Conservation (phyloP, 2,113 vertebrate species). For the Phalacrocorax aristotelis region DNA sequence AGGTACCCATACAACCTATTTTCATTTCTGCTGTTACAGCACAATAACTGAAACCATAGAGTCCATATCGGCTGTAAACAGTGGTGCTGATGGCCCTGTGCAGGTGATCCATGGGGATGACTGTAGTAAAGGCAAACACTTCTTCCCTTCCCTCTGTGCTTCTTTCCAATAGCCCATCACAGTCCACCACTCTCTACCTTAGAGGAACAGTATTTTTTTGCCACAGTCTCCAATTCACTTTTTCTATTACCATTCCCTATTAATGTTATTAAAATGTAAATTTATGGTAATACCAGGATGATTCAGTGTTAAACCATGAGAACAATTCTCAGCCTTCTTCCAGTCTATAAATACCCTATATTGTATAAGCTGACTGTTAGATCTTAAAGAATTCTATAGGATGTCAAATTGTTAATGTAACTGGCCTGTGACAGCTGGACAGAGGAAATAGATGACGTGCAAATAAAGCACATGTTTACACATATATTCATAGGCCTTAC, state of each 20-base stretch:
- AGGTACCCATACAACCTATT: neutral
- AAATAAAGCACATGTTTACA: conserved; percentile 1
- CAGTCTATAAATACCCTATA: neutral
- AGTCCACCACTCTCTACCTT: neutral
- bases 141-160: neutral
- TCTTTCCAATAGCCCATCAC: neutral
- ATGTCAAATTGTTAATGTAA: neutral
- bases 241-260: neutral
- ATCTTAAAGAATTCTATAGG: neutral
- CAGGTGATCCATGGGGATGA: neutral
- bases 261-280: neutral
- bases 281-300: neutral
- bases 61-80: neutral
- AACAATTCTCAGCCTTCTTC: neutral
- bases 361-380: neutral
- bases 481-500: neutral
- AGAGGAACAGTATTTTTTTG: neutral
- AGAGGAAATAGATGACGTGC: neutral
- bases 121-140: neutral
- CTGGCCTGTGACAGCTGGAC: neutral
- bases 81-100: neutral
- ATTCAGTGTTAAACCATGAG: neutral
- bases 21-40: neutral
- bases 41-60: neutral
- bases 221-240: neutral